Conservation (phyloP, 2,888 invertebrate species). For the Glaucopsyche alexis region DNA sequence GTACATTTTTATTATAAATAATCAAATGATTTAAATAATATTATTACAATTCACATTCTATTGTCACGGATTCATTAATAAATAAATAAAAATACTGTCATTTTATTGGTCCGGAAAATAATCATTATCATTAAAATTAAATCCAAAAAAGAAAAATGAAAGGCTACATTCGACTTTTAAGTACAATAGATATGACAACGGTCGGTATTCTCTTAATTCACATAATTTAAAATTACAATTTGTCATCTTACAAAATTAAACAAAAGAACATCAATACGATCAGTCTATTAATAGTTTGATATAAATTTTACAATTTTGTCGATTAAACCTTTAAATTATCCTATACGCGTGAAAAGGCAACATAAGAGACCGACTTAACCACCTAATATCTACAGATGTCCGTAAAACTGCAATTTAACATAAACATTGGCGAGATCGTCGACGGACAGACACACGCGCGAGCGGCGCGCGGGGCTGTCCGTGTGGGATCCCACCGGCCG, state of each 20-base stretch:
- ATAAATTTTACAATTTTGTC: slow-evolving; percentile 78
- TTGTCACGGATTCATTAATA: slow-evolving; percentile 55
- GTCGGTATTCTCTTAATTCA: slow-evolving; percentile 57
- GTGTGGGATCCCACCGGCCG: slow-evolving; percentile 41
- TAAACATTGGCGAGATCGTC: slow-evolving; percentile 55
- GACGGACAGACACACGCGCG: slow-evolving; percentile 47
- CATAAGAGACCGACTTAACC: slow-evolving; percentile 65
- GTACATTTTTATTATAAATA: slow-evolving; percentile 70
- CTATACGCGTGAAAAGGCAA: slow-evolving; percentile 67
- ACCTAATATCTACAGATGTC: slow-evolving; percentile 65
- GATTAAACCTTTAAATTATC: slow-evolving; percentile 65
- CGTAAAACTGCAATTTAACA: slow-evolving; percentile 65
- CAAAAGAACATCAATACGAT: slow-evolving; percentile 77
- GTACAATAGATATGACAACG: slow-evolving; percentile 65
- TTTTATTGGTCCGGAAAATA: slow-evolving; percentile 65
- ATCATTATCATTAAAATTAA: slow-evolving; percentile 50
- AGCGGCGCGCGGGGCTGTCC: slow-evolving; percentile 42
- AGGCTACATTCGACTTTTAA: slow-evolving; percentile 61
- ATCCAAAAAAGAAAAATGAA: slow-evolving; percentile 78
- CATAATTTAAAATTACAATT: slow-evolving; percentile 76
- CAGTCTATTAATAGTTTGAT: slow-evolving; percentile 78
- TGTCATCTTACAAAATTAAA: slow-evolving; percentile 79
- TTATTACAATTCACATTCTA: slow-evolving; percentile 62
- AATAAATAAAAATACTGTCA: slow-evolving; percentile 75
- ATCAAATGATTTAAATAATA: slow-evolving; percentile 56